Evolutionary conservation across 2,888 invertebrate species (phyloP).

Genomic region (Phyto melanocephala): DNA sequence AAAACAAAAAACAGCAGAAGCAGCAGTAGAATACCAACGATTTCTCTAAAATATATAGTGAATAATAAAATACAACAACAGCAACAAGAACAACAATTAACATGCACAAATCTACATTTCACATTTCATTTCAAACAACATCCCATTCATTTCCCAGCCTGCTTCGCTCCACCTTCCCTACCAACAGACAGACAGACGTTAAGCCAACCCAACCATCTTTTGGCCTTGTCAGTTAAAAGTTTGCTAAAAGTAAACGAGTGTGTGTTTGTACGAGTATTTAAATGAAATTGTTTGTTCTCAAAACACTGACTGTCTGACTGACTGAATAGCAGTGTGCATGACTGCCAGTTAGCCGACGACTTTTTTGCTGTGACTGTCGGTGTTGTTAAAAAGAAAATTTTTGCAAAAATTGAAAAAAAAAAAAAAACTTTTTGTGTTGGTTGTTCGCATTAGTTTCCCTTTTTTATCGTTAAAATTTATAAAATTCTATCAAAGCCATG

Average conservation of each 20-base stretch:
- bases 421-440: constrained; percentile 8
- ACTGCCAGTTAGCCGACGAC: neutral
- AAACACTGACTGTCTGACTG: neutral
- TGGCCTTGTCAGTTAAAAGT: constrained; percentile 62
- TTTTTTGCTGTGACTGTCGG: constrained; percentile 23
- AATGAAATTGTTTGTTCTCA: constrained; percentile 36
- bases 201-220: constrained; percentile 51
- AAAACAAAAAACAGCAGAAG: neutral
- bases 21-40: constrained; percentile 18
- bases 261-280: neutral
- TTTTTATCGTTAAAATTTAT: constrained; percentile 39
- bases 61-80: neutral
- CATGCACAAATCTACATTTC: constrained; percentile 30
- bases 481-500: constrained; percentile 56
- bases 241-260: constrained; percentile 19
- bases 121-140: constrained; percentile 42
- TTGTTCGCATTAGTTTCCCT: constrained; percentile 59
- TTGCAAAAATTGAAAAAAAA: too few species aligned
- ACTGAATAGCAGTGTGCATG: neutral
- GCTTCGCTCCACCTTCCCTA: neutral
- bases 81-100: neutral
- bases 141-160: constrained; percentile 14
- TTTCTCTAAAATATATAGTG: constrained; percentile 30
- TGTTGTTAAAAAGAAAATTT: constrained; percentile 36
- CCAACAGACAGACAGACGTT: neutral